Conservation (phyloP, 2,888 invertebrate species). For the Leptinotarsa tumamoca region DNA sequence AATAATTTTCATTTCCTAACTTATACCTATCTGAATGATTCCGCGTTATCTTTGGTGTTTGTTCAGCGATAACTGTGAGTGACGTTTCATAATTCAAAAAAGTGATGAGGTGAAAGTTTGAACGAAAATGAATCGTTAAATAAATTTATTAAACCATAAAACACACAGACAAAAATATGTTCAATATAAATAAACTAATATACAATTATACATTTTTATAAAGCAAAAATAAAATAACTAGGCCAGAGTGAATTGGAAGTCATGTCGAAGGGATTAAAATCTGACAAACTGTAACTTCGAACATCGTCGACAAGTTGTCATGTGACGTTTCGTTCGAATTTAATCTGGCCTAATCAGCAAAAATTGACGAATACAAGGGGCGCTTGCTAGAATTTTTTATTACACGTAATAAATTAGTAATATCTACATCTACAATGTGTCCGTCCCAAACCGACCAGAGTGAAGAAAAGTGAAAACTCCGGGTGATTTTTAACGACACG, state of each 20-base stretch:
- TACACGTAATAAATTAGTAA: conserved; percentile 55
- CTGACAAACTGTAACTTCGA: too few relatives aligned
- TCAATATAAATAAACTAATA: conserved; percentile 56
- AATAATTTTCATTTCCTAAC: background rate
- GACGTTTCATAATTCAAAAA: background rate
- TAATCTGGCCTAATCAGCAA: conserved; percentile 38
- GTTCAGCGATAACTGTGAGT: background rate
- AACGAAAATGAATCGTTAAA: conserved; percentile 47
- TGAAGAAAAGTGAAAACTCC: conserved; percentile 20
- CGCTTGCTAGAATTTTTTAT: conserved; percentile 46
- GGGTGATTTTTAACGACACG: conserved; percentile 23
- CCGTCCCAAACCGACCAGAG: conserved; percentile 22
- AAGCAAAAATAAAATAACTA: conserved; percentile 36
- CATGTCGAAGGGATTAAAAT: too few relatives aligned
- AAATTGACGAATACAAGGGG: conserved; percentile 45
- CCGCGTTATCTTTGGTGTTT: background rate
- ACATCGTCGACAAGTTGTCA: background rate
- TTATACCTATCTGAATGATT: background rate
- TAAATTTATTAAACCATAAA: conserved; percentile 57
- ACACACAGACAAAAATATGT: conserved; percentile 56
- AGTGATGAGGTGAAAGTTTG: conserved; percentile 7
- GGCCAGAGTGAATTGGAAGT: conserved; percentile 30
- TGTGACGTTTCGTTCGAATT: background rate
- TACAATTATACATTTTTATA: conserved; percentile 54
- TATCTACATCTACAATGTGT: conserved; percentile 52